phyloP scores from a whole-genome alignment of 2,888 invertebrate species.

The Tricholauxania praeusta region DNA sequence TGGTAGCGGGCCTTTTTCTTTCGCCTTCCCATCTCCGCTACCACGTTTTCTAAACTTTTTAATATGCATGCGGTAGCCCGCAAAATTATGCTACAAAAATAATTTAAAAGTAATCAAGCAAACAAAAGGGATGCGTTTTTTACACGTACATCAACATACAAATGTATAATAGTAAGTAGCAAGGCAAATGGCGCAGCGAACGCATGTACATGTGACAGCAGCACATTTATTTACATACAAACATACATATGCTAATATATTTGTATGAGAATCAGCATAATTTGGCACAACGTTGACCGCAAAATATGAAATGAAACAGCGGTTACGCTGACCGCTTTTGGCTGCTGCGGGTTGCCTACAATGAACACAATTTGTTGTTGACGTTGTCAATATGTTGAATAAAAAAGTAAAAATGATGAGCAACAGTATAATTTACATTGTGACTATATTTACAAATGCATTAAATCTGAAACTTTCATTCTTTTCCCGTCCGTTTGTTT shows the following conservation, averaged over 20 bases:
- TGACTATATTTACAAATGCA: no score
- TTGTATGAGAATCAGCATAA: conserved; percentile 20
- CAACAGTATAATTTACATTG: background rate
- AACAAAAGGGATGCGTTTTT: conserved; percentile 56
- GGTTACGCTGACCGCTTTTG: background rate
- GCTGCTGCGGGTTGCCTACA: background rate
- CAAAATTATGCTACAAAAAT: conserved; percentile 66
- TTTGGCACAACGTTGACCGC: conserved; percentile 29
- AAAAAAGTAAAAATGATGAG: background rate
- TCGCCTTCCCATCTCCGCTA: background rate
- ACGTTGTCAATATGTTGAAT: conserved; percentile 23
- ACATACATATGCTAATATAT: background rate
- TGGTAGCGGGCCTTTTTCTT: conserved; percentile 24
- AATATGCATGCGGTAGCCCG: conserved; percentile 52
- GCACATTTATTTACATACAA: no score
- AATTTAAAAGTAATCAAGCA: conserved; percentile 66
- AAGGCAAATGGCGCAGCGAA: background rate
- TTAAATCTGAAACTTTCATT: no score
- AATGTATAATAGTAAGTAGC: no score
- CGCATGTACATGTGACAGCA: background rate
- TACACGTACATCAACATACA: background rate
- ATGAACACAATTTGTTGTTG: conserved; percentile 20
- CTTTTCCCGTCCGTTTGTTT: no score
- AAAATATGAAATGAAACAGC: conserved; percentile 24
- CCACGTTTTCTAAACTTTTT: conserved; percentile 46